phyloP scores from a whole-genome alignment of 2,797 vertebrate genomes.

The Geotrypetes seraphini region DNA sequence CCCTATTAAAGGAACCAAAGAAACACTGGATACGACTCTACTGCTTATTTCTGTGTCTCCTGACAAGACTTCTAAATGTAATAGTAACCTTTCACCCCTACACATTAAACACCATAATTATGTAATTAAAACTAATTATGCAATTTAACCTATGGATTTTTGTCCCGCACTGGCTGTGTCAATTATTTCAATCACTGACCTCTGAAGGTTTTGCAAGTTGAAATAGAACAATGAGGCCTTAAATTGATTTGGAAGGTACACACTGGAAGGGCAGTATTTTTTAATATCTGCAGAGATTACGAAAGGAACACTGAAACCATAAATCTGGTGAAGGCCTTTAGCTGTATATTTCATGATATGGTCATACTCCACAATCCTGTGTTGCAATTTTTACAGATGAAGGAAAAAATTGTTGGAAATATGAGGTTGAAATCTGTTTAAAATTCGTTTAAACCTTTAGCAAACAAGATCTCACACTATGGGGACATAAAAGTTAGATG shows the following conservation, averaged over 20 bases:
- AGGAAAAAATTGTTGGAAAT: too few species aligned
- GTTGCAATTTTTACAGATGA: too few species aligned
- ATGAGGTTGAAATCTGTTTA: too few species aligned
- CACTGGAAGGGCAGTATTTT: slow-evolving; percentile 22
- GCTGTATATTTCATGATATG: too few species aligned
- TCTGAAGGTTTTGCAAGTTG: slow-evolving; percentile 71
- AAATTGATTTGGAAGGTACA: slow-evolving; percentile 56
- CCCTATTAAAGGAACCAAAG: slow-evolving; percentile 34
- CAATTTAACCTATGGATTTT: slow-evolving; percentile 77
- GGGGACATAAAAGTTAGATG: too few species aligned
- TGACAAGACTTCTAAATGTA: slow-evolving; percentile 68
- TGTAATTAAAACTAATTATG: slow-evolving; percentile 95
- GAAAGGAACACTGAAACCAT: slow-evolving; percentile 15
- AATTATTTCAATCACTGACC: slow-evolving; percentile 80
- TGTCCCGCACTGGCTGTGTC: slow-evolving; percentile 61
- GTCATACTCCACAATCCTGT: too few species aligned
- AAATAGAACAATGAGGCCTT: slow-evolving; percentile 76
- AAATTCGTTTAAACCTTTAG: too few species aligned
- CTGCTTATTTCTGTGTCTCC: slow-evolving; percentile 47
- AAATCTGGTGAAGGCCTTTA: too few species aligned
- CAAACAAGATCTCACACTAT: too few species aligned
- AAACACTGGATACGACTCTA: slow-evolving; percentile 44
- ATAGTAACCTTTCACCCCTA: slow-evolving; percentile 77
- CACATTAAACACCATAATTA: slow-evolving; percentile 88
- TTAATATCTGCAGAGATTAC: slow-evolving; percentile 6